Conservation (phyloP, 1,140 invertebrate species). For the Caerostris darwini region DNA sequence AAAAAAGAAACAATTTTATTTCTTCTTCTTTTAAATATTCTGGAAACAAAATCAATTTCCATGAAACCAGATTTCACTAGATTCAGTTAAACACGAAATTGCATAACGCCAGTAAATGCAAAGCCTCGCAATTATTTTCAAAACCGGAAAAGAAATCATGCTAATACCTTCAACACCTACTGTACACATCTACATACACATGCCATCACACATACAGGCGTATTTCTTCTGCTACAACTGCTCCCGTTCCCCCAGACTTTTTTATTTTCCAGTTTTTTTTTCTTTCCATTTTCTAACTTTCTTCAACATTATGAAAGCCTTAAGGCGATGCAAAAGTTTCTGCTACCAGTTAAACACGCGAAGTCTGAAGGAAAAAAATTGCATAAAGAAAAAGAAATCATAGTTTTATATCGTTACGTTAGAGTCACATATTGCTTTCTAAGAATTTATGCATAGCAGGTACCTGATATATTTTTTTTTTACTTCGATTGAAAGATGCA, state of each 20-base stretch:
- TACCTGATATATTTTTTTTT: neutral
- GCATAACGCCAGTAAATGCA: neutral
- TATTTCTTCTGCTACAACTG: neutral
- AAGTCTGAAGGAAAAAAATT: neutral
- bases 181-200: constrained; percentile 29
- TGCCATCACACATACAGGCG: constrained; percentile 1
- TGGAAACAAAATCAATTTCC: neutral
- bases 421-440: constrained; percentile 57
- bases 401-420: constrained; percentile 43
- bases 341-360: constrained; percentile 43
- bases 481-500: neutral
- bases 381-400: neutral
- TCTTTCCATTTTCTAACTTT: constrained; percentile 45
- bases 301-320: constrained; percentile 42
- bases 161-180: constrained; percentile 50
- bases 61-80: neutral
- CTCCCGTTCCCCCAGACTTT: neutral
- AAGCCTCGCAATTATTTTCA: constrained; percentile 33
- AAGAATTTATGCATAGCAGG: constrained; percentile 60
- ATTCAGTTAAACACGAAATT: constrained; percentile 38
- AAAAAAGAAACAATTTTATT: neutral
- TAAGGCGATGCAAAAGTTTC: constrained; percentile 42
- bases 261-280: neutral
- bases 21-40: neutral
- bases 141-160: neutral